Percentiles rank a stretch among this genome's conserved stretches.
phyloP scores from a whole-genome alignment of 2,888 invertebrate genomes.

The Zygogramma bicolorata region DNA sequence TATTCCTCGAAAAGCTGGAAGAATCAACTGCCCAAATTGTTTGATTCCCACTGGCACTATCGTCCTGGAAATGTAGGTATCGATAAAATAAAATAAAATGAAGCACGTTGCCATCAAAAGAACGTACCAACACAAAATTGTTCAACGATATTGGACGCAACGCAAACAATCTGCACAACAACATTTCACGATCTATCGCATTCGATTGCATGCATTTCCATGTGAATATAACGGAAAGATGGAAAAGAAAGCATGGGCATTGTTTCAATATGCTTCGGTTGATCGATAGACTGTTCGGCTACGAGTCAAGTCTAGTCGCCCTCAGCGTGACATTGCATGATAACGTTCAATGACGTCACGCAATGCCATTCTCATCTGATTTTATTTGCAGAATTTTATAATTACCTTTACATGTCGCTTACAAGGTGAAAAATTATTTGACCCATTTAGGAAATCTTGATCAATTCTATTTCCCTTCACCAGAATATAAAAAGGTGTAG shows the following conservation, averaged over 20 bases:
- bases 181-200: conserved; percentile 55
- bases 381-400: neutral
- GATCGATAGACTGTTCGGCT: conserved; percentile 46
- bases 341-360: conserved; percentile 54
- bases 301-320: conserved; percentile 32
- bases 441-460: no score
- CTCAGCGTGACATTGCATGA: conserved; percentile 63
- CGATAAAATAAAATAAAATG: conserved; percentile 18
- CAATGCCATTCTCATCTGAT: neutral
- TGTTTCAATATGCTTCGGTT: conserved; percentile 33
- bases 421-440: neutral
- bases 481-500: no score
- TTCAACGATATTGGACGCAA: conserved; percentile 62
- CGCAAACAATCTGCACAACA: conserved; percentile 65
- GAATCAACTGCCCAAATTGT: conserved; percentile 61
- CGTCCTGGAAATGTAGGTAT: conserved; percentile 55
- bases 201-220: conserved; percentile 25
- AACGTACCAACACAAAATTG: conserved; percentile 61
- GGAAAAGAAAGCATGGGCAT: conserved; percentile 28
- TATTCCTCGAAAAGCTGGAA: conserved; percentile 52
- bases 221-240: conserved; percentile 26
- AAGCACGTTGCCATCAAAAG: neutral
- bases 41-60: conserved; percentile 51
- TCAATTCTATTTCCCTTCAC: no score
- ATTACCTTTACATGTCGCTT: neutral